Conservation (phyloP, 2,888 invertebrate species). For the Sinhomidia bicolor region DNA sequence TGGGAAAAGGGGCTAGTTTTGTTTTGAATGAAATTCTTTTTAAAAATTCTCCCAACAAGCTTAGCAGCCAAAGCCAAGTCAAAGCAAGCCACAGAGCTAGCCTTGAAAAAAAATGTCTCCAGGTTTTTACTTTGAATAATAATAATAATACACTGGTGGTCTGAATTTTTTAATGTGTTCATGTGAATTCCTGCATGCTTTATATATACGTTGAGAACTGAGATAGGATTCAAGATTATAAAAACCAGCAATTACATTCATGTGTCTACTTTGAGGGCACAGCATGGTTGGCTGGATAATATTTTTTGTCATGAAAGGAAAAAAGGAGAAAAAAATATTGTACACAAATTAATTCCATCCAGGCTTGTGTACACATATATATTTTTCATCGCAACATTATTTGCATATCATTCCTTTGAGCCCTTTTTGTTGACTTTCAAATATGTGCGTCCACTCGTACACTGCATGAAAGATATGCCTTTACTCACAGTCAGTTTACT, state of each 20-base stretch:
- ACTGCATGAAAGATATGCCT: too few relatives aligned
- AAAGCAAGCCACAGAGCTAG: not conserved
- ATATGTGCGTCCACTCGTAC: too few relatives aligned
- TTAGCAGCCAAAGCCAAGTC: not conserved
- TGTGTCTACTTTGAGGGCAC: constrained; percentile 19
- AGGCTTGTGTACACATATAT: too few relatives aligned
- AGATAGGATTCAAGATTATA: constrained; percentile 14
- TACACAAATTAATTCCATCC: not conserved
- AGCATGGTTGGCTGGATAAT: not conserved
- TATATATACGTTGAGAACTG: not conserved
- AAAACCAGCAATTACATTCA: not conserved
- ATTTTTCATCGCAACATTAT: not conserved
- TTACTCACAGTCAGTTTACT: too few relatives aligned
- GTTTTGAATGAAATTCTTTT: constrained; percentile 65
- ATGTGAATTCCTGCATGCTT: constrained; percentile 27
- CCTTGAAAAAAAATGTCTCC: constrained; percentile 51
- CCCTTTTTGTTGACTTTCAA: not conserved
- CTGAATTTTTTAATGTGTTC: constrained; percentile 31
- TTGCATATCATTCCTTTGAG: constrained; percentile 2
- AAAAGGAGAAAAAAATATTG: not conserved
- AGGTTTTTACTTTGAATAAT: constrained; percentile 15
- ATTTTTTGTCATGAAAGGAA: constrained; percentile 11
- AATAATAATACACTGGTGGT: constrained; percentile 39
- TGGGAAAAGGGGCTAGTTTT: constrained; percentile 37
- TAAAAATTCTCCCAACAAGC: not conserved